A percentile compares a stretch with the other conserved stretches of the same genome.
Evolutionary conservation across 2,113 vertebrate genomes (phyloP).

Genomic region (Periophthalmodon schlosseri): DNA sequence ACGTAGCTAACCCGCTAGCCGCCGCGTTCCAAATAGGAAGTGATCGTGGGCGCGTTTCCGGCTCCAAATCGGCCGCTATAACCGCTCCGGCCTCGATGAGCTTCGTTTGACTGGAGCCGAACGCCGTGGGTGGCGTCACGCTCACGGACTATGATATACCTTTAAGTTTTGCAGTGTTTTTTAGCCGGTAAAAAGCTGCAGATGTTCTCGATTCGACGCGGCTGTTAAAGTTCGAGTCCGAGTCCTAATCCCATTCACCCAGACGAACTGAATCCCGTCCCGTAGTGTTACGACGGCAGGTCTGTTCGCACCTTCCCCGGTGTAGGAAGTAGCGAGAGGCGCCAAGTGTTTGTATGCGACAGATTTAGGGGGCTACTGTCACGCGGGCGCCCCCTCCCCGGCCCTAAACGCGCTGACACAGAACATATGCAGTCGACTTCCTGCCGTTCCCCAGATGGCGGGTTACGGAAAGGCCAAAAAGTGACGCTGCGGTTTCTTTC

Average conservation of each 20-base stretch:
- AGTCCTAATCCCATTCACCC: slow-evolving; percentile 19
- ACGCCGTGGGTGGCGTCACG: too few relatives aligned
- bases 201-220: too few relatives aligned
- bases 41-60: too few relatives aligned
- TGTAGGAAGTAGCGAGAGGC: background rate
- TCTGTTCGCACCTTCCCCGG: background rate
- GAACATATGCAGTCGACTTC: slow-evolving; percentile 27
- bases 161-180: too few relatives aligned
- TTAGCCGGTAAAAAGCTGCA: too few relatives aligned
- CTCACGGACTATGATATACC: too few relatives aligned
- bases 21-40: too few relatives aligned
- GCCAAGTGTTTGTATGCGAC: background rate
- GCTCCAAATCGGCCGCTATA: too few relatives aligned
- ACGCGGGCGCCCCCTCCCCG: slow-evolving; percentile 5
- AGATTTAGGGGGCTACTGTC: slow-evolving; percentile 19
- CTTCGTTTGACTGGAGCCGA: too few relatives aligned
- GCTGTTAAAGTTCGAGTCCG: too few relatives aligned
- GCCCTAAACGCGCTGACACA: slow-evolving; percentile 3
- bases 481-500: background rate
- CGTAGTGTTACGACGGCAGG: slow-evolving; percentile 19
- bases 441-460: slow-evolving; percentile 30
- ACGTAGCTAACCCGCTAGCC: too few relatives aligned
- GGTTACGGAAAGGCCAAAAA: slow-evolving; percentile 20
- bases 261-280: slow-evolving; percentile 16
- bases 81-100: too few relatives aligned